These are phyloP conservation scores for Onychostruthus taczanowskii DNA, from an alignment of 2,113 vertebrate genomes.

Conservation along the genomic window DNA sequence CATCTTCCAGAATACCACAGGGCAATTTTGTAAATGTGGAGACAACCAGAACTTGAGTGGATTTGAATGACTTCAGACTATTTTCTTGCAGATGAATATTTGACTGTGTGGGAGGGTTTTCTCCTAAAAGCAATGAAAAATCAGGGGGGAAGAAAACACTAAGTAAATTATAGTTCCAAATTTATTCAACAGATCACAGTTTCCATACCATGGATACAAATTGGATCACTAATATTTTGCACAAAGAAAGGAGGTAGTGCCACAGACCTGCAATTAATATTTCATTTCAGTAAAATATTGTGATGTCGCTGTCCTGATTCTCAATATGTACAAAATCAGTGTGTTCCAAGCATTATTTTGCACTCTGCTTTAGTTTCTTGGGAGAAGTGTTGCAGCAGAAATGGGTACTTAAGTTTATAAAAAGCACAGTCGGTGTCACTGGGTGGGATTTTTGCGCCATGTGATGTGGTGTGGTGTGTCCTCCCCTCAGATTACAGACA, in stretches of 20 bases:
- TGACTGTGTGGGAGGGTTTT: background rate
- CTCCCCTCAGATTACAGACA: slow-evolving; percentile 65
- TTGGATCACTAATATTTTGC: background rate
- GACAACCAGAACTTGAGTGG: background rate
- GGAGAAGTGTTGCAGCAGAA: slow-evolving; percentile 42
- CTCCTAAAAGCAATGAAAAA: background rate
- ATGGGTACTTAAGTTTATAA: slow-evolving; percentile 58
- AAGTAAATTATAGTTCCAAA: background rate
- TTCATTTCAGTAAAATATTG: slow-evolving; percentile 32
- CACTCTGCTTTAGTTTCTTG: slow-evolving; percentile 17
- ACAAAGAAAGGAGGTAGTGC: background rate
- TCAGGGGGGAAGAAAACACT: background rate
- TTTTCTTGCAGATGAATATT: slow-evolving; percentile 9
- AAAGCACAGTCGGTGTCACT: background rate
- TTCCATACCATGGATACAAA: background rate
- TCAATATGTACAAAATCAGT: background rate
- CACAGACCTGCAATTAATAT: slow-evolving; percentile 19
- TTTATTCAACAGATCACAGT: background rate
- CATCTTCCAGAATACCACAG: background rate
- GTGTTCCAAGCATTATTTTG: background rate
- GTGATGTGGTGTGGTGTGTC: slow-evolving; percentile 54
- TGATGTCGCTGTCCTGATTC: background rate
- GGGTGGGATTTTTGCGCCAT: slow-evolving; percentile 29
- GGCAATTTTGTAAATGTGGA: background rate
- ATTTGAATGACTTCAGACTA: background rate